Percentiles rank a stretch among this genome's conserved stretches.
Conservation (phyloP, 2,888 invertebrate species). For the Epinotia nisella region DNA sequence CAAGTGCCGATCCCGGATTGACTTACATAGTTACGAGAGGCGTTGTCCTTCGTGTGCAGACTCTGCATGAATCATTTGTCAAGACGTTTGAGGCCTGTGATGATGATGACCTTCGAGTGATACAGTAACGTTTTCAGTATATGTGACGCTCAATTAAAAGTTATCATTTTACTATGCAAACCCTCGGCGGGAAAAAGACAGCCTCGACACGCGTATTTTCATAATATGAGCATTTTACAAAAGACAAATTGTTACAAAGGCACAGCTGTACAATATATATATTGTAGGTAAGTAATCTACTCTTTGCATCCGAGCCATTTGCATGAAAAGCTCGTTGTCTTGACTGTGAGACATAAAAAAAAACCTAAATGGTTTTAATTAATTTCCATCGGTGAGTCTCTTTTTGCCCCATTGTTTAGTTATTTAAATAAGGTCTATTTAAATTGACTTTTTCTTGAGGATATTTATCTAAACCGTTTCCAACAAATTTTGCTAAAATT, state of each 20-base stretch:
- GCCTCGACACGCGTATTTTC: constrained; percentile 15
- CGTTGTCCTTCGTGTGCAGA: too few species aligned
- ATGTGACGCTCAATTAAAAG: constrained; percentile 17
- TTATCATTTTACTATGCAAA: constrained; percentile 8
- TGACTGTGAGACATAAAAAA: constrained; percentile 50
- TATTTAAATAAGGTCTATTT: constrained; percentile 48
- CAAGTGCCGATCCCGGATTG: too few species aligned
- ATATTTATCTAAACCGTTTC: constrained; percentile 20
- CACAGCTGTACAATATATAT: constrained; percentile 45
- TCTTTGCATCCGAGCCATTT: constrained; percentile 56
- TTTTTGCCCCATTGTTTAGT: constrained; percentile 46
- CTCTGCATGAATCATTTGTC: too few species aligned
- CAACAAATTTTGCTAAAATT: not conserved
- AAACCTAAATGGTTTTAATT: constrained; percentile 51
- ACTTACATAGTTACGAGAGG: too few species aligned
- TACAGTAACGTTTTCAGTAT: not conserved
- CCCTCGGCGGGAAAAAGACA: not conserved
- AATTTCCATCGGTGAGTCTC: constrained; percentile 50
- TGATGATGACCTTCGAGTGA: too few species aligned
- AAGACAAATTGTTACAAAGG: constrained; percentile 30
- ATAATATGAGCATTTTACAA: constrained; percentile 25
- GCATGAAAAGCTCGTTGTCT: constrained; percentile 66
- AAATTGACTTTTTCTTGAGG: constrained; percentile 41
- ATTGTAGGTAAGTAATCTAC: constrained; percentile 49
- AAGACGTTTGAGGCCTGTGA: too few species aligned